Percentiles rank a stretch among this genome's conserved stretches.
Evolutionary conservation across 37 sponge, comb jelly and placozoan species (phyloP).

Genomic region (Axinella damicornis): DNA sequence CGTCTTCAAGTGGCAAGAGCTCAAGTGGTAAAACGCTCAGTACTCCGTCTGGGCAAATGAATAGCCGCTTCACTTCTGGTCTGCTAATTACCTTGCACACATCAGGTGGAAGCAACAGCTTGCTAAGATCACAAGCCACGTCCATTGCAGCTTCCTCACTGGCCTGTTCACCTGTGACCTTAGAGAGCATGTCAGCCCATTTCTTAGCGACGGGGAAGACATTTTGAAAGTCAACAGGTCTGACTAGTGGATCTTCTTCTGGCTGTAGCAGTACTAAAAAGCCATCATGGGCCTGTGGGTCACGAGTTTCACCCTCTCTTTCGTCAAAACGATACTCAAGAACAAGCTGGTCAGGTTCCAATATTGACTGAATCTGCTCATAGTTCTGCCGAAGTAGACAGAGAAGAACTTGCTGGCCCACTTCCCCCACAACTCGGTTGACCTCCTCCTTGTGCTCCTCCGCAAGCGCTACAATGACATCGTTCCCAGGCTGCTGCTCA

Average conservation of each 20-base stretch:
- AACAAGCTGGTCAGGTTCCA: conserved; percentile 21
- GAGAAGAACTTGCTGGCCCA: conserved; percentile 1
- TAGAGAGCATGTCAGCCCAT: conserved; percentile 23
- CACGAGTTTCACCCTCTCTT: background rate
- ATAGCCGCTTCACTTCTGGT: conserved; percentile 9
- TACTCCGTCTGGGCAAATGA: conserved; percentile 38
- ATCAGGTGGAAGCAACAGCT: conserved; percentile 21
- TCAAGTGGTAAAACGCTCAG: conserved; percentile 35
- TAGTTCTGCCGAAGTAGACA: conserved; percentile 2
- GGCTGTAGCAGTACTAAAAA: background rate
- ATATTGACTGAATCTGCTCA: conserved; percentile 2
- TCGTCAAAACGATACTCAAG: conserved; percentile 22
- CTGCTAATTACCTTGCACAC: background rate
- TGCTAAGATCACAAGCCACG: background rate
- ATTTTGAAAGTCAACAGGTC: background rate
- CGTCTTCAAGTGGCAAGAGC: conserved; percentile 18
- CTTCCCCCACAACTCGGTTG: background rate
- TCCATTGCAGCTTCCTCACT: background rate
- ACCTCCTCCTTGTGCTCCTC: conserved; percentile 27
- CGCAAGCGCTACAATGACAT: background rate
- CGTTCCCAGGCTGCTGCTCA: background rate
- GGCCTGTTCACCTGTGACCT: background rate
- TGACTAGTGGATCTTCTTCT: background rate
- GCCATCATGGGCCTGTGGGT: conserved; percentile 2
- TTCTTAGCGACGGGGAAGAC: background rate